Evolutionary conservation across 2,888 invertebrate genomes (phyloP).

Genomic region (Spisula solida): DNA sequence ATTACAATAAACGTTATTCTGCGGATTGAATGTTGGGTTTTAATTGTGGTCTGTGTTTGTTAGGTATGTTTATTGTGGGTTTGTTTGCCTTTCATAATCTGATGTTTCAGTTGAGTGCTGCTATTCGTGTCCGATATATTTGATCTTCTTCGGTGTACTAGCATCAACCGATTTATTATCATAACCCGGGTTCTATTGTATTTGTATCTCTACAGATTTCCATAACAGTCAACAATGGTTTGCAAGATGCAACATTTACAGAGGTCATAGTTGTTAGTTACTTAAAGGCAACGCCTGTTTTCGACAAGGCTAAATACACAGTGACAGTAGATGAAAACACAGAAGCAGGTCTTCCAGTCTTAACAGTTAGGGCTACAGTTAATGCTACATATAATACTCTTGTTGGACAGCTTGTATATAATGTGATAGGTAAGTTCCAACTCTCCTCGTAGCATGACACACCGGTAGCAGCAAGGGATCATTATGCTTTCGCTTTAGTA

Average conservation of each 20-base stretch:
- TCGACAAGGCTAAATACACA: slow-evolving; percentile 56
- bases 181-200: too few species aligned
- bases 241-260: slow-evolving; percentile 45
- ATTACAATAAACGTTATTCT: too few species aligned
- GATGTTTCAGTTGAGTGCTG: too few species aligned
- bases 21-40: too few species aligned
- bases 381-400: slow-evolving; percentile 52
- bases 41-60: too few species aligned
- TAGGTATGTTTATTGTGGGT: too few species aligned
- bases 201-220: slow-evolving; percentile 48
- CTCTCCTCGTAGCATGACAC: neutral
- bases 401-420: slow-evolving; percentile 53
- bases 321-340: slow-evolving; percentile 47
- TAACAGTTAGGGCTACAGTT: slow-evolving; percentile 56
- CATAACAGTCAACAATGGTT: slow-evolving; percentile 61
- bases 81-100: too few species aligned
- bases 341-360: slow-evolving; percentile 7
- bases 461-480: too few species aligned
- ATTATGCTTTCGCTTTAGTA: too few species aligned
- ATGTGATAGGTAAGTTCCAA: neutral
- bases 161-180: too few species aligned
- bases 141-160: too few species aligned
- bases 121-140: too few species aligned
- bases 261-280: slow-evolving; percentile 69
- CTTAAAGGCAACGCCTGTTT: slow-evolving; percentile 66